phyloP scores from a whole-genome alignment of 2,888 invertebrate genomes.

The Patella ulyssiponensis region DNA sequence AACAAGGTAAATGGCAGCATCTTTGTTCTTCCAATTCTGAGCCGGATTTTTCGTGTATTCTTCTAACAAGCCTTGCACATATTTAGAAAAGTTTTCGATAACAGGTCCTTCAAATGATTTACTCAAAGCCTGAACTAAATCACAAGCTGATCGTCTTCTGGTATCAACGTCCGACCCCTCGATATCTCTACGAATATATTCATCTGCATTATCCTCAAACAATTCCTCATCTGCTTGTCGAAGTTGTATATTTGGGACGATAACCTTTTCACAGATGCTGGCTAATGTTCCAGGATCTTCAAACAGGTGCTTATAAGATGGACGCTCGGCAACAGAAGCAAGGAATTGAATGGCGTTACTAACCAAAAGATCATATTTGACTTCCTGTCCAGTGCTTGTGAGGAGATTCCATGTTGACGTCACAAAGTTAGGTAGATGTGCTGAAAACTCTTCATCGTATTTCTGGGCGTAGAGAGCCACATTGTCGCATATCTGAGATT shows the following conservation, averaged over 20 bases:
- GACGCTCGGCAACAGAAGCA: conserved; percentile 92
- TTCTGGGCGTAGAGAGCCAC: conserved; percentile 94
- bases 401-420: conserved; percentile 93
- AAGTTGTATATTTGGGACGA: conserved; percentile 98
- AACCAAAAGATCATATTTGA: conserved; percentile 93
- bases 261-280: conserved; percentile 97
- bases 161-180: conserved; percentile 99
- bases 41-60: conserved; percentile 83
- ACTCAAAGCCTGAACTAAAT: conserved; percentile 92
- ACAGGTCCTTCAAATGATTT: conserved; percentile 76
- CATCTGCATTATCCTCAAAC: conserved; percentile 98
- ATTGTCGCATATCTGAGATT: conserved; percentile 97
- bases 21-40: conserved; percentile 92
- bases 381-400: conserved; percentile 85
- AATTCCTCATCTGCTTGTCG: conserved; percentile 92
- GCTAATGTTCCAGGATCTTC: conserved; percentile 89
- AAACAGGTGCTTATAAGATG: conserved; percentile 89
- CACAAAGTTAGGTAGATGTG: conserved; percentile 92
- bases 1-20: conserved; percentile 95
- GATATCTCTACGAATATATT: conserved; percentile 84
- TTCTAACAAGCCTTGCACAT: conserved; percentile 74
- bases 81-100: conserved; percentile 71
- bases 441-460: conserved; percentile 96
- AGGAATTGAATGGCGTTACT: conserved; percentile 96
- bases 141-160: conserved; percentile 94